Evolutionary conservation across 1,140 invertebrate genomes (phyloP), one percentile per base, ranked within the genome.

Genomic region (Lamellibrachia luymesi): DNA sequence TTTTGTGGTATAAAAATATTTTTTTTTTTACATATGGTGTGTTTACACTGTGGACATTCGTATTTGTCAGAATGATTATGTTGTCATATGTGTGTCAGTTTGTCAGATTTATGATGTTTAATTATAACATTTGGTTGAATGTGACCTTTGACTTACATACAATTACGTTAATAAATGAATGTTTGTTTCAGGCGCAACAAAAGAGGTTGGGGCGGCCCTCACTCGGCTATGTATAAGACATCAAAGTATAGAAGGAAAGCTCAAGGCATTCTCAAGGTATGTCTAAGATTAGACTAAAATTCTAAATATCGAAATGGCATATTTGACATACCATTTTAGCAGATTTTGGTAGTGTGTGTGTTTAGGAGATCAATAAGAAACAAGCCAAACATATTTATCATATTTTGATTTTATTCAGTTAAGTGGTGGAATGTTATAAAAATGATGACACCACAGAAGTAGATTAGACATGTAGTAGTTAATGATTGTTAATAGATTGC

Each of bases 141-240:
- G 64, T 8, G 6, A 80, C 64, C 17, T 80, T 17, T 80, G 13
- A 10, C 8, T 80, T 2, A 80, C 25, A 22, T 2, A 10, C 64
- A 22, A 4, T 80, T 10, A 80, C 17, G 2, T 80, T 22, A 80
- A 17, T 1, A 22, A 80, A 22, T 80, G 5, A 80, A 80, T 80
- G 17, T 80, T 80, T 80, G 64, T 80, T 95, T 91, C 97, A 99
- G 98, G 98, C 95, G 98, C 98, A 50, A 99, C 98, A 25, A 98
- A 98, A 96, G 99, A 99, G 96, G 99, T 99, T 95, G 99, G 99
- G 93, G 98, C 98, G 90, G 98, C 98, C 50, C 96, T 99, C 91
- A 99, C 99, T 2, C 97, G 99, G 95, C 98, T 99, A 95, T 99
- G 98, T 96, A 97, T 99, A 93, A 97, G 98, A 94, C 98, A 99